A percentile compares a stretch with the other conserved stretches of the same genome.
Evolutionary conservation across 2,113 vertebrate genomes (phyloP).

Genomic region (Salminus brasiliensis): DNA sequence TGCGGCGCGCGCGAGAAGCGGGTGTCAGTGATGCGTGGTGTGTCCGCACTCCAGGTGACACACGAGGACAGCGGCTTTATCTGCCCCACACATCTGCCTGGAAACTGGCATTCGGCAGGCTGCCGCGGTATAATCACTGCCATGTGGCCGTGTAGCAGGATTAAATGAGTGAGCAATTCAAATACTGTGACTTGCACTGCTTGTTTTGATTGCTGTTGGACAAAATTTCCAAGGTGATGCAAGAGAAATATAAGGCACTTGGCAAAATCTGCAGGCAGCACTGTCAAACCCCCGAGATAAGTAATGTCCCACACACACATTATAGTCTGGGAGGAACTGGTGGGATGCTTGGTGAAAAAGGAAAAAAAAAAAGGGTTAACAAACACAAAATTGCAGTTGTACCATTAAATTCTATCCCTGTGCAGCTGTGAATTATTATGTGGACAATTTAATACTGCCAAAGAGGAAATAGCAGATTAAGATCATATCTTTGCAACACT

Average conservation of each 20-base stretch:
- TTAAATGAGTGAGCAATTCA: neutral
- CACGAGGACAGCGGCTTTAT: neutral
- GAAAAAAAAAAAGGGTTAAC: constrained; percentile 14
- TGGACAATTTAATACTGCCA: constrained; percentile 74
- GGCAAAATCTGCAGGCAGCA: neutral
- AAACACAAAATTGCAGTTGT: constrained; percentile 69
- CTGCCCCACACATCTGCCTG: neutral
- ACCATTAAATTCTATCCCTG: constrained; percentile 58
- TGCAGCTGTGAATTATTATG: constrained; percentile 76
- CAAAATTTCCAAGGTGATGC: neutral
- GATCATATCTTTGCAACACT: constrained; percentile 61
- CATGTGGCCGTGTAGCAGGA: neutral
- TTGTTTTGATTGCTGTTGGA: neutral
- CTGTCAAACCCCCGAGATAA: neutral
- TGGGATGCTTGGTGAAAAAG: constrained; percentile 23
- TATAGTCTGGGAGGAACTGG: constrained; percentile 35
- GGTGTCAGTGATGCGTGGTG: constrained; percentile 13
- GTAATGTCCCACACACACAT: neutral
- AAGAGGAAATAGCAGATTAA: constrained; percentile 75
- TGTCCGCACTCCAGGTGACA: constrained; percentile 23
- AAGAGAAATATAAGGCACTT: neutral
- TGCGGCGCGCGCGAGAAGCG: constrained; percentile 32
- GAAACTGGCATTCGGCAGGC: neutral
- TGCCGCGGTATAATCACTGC: neutral
- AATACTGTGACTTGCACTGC: neutral